Evolutionary conservation across 2,888 invertebrate genomes (phyloP), one percentile per base, ranked within the genome.

Genomic region (Thereva nobilitata): DNA sequence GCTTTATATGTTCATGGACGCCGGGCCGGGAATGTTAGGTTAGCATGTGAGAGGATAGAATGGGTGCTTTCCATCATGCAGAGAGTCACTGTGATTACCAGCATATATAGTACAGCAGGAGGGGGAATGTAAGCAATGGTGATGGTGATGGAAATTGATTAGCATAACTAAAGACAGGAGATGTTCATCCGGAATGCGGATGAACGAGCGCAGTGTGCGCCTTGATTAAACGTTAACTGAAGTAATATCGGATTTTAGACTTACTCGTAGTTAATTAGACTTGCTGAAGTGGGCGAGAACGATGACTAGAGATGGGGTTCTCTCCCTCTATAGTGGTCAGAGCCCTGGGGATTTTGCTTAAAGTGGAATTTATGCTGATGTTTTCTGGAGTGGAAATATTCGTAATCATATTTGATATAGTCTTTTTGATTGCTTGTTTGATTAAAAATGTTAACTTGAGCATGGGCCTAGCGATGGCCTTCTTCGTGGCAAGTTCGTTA

Each of bases 1-100:
- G 67, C 71, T 69, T 71, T 73, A 72, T 71, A 73, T 72, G 70
- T 71, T 73, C 72, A 73, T 72, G 72, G 72, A 70, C 71, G 71
- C 68, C 54, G 41, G 63, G 45, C 52, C 59, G 23, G 50, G 59
- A 64, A 57, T 54, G 53, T 55, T 47, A 56, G 49, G 45, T 55
- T 54, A 47, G 56, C 47, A 47, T 40, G 53, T 47, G 44, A n/a
- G 34, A 10, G 34, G 45, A 44, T 23, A 45, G 38, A 5, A 54
- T 44, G 44, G 35, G 53, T 64, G 12, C 49, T 40, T 23, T 34
- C 35, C 59, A 47, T 49, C 49, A 59, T 59, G 59, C 59, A 53
- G 54, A 37, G 63, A 52, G 47, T 41, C 45, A 23, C 23, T 23
- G 23, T 57, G 54, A 64, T 54, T 64, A 64, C 53, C 45, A 12